phyloP scores from a whole-genome alignment of 2,888 invertebrate species.

The Sinodicranocentrus sp. region DNA sequence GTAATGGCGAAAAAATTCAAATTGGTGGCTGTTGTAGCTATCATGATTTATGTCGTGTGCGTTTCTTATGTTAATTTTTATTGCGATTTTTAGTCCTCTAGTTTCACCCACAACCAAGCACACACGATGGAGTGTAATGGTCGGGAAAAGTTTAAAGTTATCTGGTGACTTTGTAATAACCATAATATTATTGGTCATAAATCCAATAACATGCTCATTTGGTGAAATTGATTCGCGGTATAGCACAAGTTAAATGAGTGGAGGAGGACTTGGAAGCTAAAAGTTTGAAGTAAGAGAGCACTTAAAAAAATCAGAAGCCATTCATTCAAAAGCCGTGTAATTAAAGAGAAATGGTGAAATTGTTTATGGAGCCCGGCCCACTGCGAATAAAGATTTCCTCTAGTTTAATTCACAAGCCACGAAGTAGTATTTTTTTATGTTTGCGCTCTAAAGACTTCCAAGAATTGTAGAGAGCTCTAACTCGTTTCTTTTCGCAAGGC shows the following conservation, averaged over 20 bases:
- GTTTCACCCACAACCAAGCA: too few species aligned
- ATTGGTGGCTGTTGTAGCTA: too few species aligned
- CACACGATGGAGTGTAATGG: too few species aligned
- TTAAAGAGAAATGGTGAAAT: conserved; percentile 51
- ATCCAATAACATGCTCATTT: conserved; percentile 51
- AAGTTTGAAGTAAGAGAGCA: conserved; percentile 1
- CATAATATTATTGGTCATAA: conserved; percentile 44
- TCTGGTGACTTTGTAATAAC: background rate
- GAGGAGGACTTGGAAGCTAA: background rate
- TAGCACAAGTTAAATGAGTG: background rate
- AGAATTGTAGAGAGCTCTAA: too few species aligned
- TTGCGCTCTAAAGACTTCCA: too few species aligned
- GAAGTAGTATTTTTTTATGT: too few species aligned
- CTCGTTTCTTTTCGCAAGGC: too few species aligned
- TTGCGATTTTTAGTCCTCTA: background rate
- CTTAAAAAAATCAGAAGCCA: conserved; percentile 42
- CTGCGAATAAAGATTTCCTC: conserved; percentile 51
- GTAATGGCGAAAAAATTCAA: too few species aligned
- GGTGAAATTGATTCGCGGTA: conserved; percentile 48
- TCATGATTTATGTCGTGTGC: background rate
- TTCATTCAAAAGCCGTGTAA: conserved; percentile 53
- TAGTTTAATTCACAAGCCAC: background rate
- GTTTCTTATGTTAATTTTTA: background rate
- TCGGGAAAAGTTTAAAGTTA: too few species aligned
- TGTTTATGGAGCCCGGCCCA: conserved; percentile 42